These are phyloP conservation scores for Picus viridis DNA, from an alignment of 2,797 vertebrate species.

Conservation along the genomic window DNA sequence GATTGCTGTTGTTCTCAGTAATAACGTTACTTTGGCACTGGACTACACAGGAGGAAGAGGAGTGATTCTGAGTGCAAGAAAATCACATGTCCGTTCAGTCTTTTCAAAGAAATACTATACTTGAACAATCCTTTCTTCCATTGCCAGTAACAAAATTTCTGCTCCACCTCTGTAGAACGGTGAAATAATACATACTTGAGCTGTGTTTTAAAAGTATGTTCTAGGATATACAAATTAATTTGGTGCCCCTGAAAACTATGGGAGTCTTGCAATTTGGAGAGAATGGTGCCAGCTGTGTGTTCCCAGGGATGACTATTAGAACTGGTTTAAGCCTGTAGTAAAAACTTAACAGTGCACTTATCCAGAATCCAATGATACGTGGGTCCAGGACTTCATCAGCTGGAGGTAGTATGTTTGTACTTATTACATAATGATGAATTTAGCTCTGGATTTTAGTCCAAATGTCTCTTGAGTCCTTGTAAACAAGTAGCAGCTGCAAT, in stretches of 20 bases:
- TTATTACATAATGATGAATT: not conserved
- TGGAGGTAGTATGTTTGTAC: not conserved
- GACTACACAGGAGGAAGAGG: constrained; percentile 3
- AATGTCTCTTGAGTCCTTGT: not conserved
- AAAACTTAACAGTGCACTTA: not conserved
- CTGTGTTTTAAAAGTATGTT: not conserved
- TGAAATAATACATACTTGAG: not conserved
- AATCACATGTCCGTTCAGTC: not conserved
- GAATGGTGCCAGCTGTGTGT: not conserved
- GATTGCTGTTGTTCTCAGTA: constrained; percentile 3
- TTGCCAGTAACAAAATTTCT: not conserved
- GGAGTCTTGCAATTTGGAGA: not conserved
- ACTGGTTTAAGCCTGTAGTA: not conserved
- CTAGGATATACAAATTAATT: not conserved
- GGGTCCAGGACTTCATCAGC: not conserved
- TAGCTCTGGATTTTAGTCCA: not conserved
- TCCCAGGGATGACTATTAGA: not conserved
- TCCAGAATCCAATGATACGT: not conserved
- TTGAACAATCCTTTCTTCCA: not conserved
- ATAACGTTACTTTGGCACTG: constrained; percentile 47
- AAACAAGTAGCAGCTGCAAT: not conserved
- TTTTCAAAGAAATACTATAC: not conserved
- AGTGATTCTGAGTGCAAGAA: not conserved
- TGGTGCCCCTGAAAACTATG: not conserved
- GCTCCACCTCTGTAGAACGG: not conserved